These are phyloP conservation scores for Chironomus tentans DNA, from an alignment of 2,888 invertebrate species.

Conservation along the genomic window DNA sequence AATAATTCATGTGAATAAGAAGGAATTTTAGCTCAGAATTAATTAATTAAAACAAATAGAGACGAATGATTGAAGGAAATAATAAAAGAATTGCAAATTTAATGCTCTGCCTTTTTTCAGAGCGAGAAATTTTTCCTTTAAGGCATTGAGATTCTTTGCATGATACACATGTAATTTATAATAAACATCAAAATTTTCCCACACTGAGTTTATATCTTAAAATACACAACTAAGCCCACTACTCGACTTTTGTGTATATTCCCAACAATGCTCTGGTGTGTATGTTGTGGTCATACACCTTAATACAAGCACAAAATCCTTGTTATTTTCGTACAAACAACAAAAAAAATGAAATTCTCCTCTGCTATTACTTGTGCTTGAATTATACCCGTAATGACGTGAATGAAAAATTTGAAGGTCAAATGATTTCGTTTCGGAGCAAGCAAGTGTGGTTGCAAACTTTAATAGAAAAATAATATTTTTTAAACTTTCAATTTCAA, in stretches of 20 bases:
- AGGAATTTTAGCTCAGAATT: no score
- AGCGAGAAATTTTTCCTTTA: background rate
- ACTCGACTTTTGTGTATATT: background rate
- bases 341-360: background rate
- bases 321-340: background rate
- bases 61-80: no score
- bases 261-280: background rate
- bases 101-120: no score
- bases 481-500: constrained; percentile 18
- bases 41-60: no score
- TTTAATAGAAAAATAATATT: background rate
- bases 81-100: no score
- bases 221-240: background rate
- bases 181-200: no score
- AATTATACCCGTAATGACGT: background rate
- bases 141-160: background rate
- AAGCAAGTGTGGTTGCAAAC: background rate
- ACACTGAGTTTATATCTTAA: background rate
- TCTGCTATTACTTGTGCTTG: background rate
- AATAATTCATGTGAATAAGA: no score
- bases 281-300: background rate
- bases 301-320: background rate
- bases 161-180: no score
- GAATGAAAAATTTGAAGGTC: constrained; percentile 19
- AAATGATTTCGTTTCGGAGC: background rate